Conservation (phyloP, 2,888 invertebrate genomes). For the Brenthis hecate region DNA sequence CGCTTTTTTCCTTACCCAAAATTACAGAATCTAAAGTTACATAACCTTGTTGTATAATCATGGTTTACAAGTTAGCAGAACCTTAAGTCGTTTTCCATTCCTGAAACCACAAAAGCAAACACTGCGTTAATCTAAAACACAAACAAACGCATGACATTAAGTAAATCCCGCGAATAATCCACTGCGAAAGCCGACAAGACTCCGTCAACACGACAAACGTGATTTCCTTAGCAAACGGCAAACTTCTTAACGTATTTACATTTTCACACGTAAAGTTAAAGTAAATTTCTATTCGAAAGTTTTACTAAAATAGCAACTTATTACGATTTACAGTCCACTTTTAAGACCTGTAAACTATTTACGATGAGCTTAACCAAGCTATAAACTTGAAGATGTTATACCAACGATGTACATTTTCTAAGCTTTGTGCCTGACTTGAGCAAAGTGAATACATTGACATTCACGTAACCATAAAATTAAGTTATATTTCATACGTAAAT, state of each 20-base stretch:
- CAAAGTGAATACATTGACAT: neutral
- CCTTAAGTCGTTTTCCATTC: constrained; percentile 9
- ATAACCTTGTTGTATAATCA: too few relatives aligned
- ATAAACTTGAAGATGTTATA: too few relatives aligned
- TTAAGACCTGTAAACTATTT: neutral
- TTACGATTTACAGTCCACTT: constrained; percentile 4
- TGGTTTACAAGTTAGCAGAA: constrained; percentile 4
- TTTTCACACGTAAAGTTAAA: constrained; percentile 78
- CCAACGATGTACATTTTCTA: too few relatives aligned
- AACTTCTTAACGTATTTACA: constrained; percentile 76
- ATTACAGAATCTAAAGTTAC: too few relatives aligned
- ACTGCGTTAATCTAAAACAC: constrained; percentile 65
- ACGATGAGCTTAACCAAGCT: neutral
- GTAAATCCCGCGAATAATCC: constrained; percentile 78
- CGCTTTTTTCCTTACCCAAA: too few relatives aligned
- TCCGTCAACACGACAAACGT: constrained; percentile 73
- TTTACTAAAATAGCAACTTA: neutral
- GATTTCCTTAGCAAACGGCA: constrained; percentile 69
- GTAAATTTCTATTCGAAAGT: neutral
- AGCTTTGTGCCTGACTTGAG: neutral
- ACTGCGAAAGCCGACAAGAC: constrained; percentile 72
- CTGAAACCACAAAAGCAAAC: constrained; percentile 63
- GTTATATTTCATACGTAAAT: too few relatives aligned
- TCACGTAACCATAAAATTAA: too few relatives aligned
- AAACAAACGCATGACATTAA: constrained; percentile 73